phyloP scores from a whole-genome alignment of 2,113 vertebrate species.

The Onychostoma macrolepis region DNA sequence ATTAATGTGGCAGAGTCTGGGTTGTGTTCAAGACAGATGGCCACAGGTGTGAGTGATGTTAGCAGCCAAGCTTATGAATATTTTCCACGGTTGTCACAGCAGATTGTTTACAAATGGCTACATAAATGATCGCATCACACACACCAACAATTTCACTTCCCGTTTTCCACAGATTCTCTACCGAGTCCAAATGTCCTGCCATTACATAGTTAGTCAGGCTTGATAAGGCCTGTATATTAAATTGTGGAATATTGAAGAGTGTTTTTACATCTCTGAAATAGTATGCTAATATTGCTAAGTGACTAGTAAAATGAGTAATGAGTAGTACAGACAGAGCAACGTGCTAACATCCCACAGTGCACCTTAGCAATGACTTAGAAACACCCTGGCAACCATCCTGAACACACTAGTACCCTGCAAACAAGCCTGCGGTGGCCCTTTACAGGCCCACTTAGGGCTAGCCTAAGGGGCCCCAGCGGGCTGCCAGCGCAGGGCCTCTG shows the following conservation, averaged over 20 bases:
- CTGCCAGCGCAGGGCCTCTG: too few relatives aligned
- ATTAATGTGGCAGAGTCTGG: constrained; percentile 41
- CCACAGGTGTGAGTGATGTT: constrained; percentile 43
- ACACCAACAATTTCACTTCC: constrained; percentile 5
- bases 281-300: background rate
- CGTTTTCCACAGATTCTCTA: background rate
- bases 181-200: background rate
- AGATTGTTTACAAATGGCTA: constrained; percentile 39
- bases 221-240: background rate
- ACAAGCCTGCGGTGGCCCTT: too few relatives aligned
- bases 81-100: constrained; percentile 35
- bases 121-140: constrained; percentile 21
- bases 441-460: too few relatives aligned
- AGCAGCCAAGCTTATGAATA: constrained; percentile 47
- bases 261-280: background rate
- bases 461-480: too few relatives aligned
- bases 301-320: background rate
- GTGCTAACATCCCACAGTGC: too few relatives aligned
- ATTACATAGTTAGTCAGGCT: background rate
- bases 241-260: background rate
- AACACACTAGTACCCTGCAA: too few relatives aligned
- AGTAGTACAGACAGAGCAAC: too few relatives aligned
- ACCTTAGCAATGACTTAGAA: too few relatives aligned
- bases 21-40: constrained; percentile 48
- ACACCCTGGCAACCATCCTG: too few relatives aligned